Evolutionary conservation across 2,888 invertebrate genomes (phyloP), one percentile per base, ranked within the genome.

Genomic region (Capitulum mitella): DNA sequence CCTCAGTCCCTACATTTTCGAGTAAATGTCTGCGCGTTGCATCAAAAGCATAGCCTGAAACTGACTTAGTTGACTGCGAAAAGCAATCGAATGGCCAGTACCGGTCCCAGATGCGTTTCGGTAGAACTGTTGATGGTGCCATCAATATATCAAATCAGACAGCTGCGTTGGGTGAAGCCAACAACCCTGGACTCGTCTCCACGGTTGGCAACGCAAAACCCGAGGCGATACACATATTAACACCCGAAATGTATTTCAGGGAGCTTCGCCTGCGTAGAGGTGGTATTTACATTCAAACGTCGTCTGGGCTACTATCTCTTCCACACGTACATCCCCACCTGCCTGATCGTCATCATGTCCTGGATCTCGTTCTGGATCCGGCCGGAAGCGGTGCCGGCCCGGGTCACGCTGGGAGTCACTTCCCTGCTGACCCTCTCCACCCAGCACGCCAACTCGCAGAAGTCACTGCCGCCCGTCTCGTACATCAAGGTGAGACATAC

Each of bases 241-340:
- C 64, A 14, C 32, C 12, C 32, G 5, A 5, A 3, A 37, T 10
- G 40, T 6, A 6, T 5, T 81, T 82, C 82, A 5, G 43, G 43
- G 12, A 95, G 95, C 86, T 96, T 95, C 86, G 95, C 95, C 0
- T 96, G 96, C 83, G 87, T 96, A 83, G 94, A 95, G 85, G 95
- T 96, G 77, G 91, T 95, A 80, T 96, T 96, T 86, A 93, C 93
- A 78, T 86, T 96, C 83, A 94, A 95, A 85, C 89, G 96, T 48
- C 91, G 95, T 6, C 89, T 96, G 78, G 95, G 95, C 1, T 96
- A 96, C 86, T 95, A 95, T 85, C 88, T 96, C 78, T 95, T 96
- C 87, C 95, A 96, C 87, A 95, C 95, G 0, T 96, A 96, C 85
- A 93, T 96, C 84, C 96, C 96, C 3, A 95, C 95, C n/a, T 95